Evolutionary conservation across 2,113 vertebrate genomes (phyloP).

Genomic region (Paralichthys olivaceus): DNA sequence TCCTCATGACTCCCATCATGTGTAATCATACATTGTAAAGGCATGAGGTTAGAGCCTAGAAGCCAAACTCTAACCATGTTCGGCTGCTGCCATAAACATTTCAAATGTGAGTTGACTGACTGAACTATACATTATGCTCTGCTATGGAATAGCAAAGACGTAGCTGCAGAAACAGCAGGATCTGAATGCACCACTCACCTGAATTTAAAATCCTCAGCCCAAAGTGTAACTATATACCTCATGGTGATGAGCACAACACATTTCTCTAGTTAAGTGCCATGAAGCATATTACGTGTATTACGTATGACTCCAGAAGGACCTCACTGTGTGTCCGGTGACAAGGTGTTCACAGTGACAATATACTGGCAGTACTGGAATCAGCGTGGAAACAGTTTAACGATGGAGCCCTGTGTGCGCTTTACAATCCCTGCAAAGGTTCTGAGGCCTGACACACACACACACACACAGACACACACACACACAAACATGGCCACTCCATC

Average conservation of each 20-base stretch:
- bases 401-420: conserved; percentile 9
- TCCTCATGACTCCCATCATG: too few species aligned
- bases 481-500: conserved; percentile 52
- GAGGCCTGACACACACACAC: conserved; percentile 22
- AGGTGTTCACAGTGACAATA: neutral
- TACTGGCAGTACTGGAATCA: neutral
- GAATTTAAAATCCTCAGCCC: too few species aligned
- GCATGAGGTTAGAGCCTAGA: too few species aligned
- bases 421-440: conserved; percentile 20
- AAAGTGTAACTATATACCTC: too few species aligned
- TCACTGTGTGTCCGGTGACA: neutral
- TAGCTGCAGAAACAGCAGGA: too few species aligned
- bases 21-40: too few species aligned
- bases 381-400: conserved; percentile 21
- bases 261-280: neutral
- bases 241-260: neutral
- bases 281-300: too few species aligned
- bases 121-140: neutral
- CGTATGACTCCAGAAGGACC: neutral
- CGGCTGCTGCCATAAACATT: too few species aligned
- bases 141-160: neutral
- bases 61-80: too few species aligned
- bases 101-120: too few species aligned
- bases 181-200: too few species aligned
- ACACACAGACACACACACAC: conserved; percentile 9